A percentile compares a stretch with the other conserved stretches of the same genome.
These are phyloP conservation scores for Artibeus jamaicensis DNA, from an alignment of 2,797 vertebrate genomes.

Conservation along the genomic window DNA sequence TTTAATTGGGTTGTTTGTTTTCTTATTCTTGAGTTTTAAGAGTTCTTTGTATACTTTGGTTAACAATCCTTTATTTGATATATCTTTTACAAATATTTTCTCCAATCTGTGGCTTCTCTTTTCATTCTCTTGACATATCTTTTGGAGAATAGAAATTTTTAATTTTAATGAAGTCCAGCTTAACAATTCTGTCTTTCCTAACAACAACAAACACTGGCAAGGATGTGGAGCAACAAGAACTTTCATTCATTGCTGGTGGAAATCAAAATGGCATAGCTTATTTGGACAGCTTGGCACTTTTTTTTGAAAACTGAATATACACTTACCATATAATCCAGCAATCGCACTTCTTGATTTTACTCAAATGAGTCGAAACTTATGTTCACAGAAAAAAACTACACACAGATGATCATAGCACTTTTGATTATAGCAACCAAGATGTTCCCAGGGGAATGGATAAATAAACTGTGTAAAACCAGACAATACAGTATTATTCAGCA, in stretches of 20 bases:
- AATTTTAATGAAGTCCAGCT: not conserved
- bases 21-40: not conserved
- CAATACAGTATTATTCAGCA: not conserved
- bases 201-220: not conserved
- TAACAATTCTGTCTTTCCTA: not conserved
- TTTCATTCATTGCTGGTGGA: not conserved
- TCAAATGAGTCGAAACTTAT: not conserved
- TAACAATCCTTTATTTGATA: not conserved
- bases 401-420: not conserved
- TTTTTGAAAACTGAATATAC: not conserved
- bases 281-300: not conserved
- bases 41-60: not conserved
- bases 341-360: not conserved
- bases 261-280: not conserved
- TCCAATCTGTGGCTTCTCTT: not conserved
- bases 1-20: not conserved
- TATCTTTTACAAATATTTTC: not conserved
- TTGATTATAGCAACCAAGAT: not conserved
- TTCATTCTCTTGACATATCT: not conserved
- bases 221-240: not conserved
- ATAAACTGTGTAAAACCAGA: not conserved
- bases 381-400: not conserved
- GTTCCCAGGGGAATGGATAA: not conserved
- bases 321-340: not conserved
- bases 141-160: not conserved